phyloP scores from a whole-genome alignment of 1,140 invertebrate species.

The Agraylea sexmaculata region DNA sequence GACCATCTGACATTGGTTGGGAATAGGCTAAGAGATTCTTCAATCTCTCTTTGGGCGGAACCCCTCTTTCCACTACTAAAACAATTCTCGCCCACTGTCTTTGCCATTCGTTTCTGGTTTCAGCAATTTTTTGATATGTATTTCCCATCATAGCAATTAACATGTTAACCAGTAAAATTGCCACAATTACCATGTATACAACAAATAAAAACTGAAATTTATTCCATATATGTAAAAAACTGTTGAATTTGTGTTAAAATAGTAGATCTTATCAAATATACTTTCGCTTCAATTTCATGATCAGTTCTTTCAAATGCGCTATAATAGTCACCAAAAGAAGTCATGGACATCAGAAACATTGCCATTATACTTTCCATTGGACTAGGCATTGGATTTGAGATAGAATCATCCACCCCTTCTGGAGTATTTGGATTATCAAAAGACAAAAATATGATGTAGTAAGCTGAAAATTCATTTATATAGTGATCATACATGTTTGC shows the following conservation, averaged over 20 bases:
- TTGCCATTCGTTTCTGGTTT: conserved; percentile 96
- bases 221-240: conserved; percentile 7
- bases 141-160: conserved; percentile 99
- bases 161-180: conserved; percentile 93
- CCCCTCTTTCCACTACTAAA: conserved; percentile 89
- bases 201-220: conserved; percentile 81
- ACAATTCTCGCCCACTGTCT: conserved; percentile 97
- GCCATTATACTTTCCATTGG: conserved; percentile 90
- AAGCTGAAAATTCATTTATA: conserved; percentile 48
- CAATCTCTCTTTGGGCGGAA: conserved; percentile 73
- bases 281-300: conserved; percentile 81
- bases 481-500: conserved; percentile 5
- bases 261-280: conserved; percentile 27
- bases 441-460: conserved; percentile 83
- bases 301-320: conserved; percentile 76
- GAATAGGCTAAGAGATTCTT: conserved; percentile 83
- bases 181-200: conserved; percentile 92
- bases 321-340: conserved; percentile 92
- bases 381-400: conserved; percentile 74
- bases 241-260: neutral
- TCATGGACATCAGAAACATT: conserved; percentile 96
- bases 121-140: conserved; percentile 95
- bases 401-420: conserved; percentile 58
- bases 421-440: conserved; percentile 68
- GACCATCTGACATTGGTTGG: conserved; percentile 88